phyloP scores from a whole-genome alignment of 92 coral and sea anemone species.

The Porites cylindrica region DNA sequence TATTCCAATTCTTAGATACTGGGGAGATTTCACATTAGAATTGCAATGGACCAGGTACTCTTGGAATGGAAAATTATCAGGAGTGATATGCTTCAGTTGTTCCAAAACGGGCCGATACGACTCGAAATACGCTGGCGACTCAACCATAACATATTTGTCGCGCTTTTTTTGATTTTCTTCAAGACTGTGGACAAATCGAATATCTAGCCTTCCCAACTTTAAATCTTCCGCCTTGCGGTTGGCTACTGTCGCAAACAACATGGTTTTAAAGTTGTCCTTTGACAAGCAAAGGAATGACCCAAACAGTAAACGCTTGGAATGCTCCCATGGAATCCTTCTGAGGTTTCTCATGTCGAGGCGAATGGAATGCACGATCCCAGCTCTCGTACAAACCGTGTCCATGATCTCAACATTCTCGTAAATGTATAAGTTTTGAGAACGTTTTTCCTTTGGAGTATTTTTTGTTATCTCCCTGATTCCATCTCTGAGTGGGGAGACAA shows the following conservation, averaged over 20 bases:
- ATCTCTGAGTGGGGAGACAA: slow-evolving; percentile 87
- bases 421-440: slow-evolving; percentile 81
- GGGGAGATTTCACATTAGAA: slow-evolving; percentile 80
- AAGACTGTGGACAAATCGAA: slow-evolving; percentile 77
- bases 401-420: slow-evolving; percentile 68
- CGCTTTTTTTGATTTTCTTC: slow-evolving; percentile 16
- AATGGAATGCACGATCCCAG: slow-evolving; percentile 79
- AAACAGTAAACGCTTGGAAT: slow-evolving; percentile 78
- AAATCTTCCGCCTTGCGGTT: slow-evolving; percentile 84
- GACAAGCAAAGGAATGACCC: slow-evolving; percentile 95
- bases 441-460: slow-evolving; percentile 58
- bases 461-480: slow-evolving; percentile 82
- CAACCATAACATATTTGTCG: slow-evolving; percentile 76
- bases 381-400: slow-evolving; percentile 65
- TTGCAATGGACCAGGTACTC: slow-evolving; percentile 81
- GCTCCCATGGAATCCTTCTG: slow-evolving; percentile 82
- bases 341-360: slow-evolving; percentile 59
- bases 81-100: slow-evolving; percentile 69
- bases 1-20: slow-evolving; percentile 52
- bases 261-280: slow-evolving; percentile 80
- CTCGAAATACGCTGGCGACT: slow-evolving; percentile 92
- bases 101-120: slow-evolving; percentile 85
- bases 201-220: slow-evolving; percentile 67
- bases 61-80: slow-evolving; percentile 81
- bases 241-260: slow-evolving; percentile 88